Conservation (phyloP, 2,888 invertebrate genomes). For the Thecocarcelia acutangulata region DNA sequence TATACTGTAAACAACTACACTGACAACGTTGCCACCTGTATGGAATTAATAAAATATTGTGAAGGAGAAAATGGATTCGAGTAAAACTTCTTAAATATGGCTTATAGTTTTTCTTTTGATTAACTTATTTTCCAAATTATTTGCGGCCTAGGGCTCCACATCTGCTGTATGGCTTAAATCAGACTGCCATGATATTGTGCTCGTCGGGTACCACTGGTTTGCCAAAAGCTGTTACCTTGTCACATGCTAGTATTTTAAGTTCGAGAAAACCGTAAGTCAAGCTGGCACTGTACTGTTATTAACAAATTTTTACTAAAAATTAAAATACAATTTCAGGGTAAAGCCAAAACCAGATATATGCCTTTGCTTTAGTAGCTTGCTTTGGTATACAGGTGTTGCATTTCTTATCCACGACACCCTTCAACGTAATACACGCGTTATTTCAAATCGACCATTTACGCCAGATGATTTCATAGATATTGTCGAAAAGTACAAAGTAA, state of each 20-base stretch:
- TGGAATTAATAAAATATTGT: slow-evolving; percentile 46
- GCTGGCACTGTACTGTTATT: not conserved
- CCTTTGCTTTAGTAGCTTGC: slow-evolving; percentile 72
- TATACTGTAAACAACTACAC: slow-evolving; percentile 71
- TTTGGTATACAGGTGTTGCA: slow-evolving; percentile 71
- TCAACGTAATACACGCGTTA: slow-evolving; percentile 66
- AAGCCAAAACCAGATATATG: slow-evolving; percentile 51
- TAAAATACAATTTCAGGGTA: slow-evolving; percentile 31
- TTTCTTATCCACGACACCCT: slow-evolving; percentile 65
- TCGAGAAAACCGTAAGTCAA: slow-evolving; percentile 36
- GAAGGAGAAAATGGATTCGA: slow-evolving; percentile 19
- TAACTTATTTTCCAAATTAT: not conserved
- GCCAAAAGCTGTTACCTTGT: slow-evolving; percentile 70
- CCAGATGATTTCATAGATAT: slow-evolving; percentile 69
- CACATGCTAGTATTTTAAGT: slow-evolving; percentile 66
- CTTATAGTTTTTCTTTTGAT: not conserved
- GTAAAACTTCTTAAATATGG: slow-evolving; percentile 19
- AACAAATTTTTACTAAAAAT: not conserved
- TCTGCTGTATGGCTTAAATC: slow-evolving; percentile 57
- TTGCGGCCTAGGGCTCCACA: slow-evolving; percentile 39
- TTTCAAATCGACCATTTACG: slow-evolving; percentile 68
- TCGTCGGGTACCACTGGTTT: slow-evolving; percentile 71
- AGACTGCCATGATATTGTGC: slow-evolving; percentile 70
- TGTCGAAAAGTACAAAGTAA: slow-evolving; percentile 70
- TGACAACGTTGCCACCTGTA: slow-evolving; percentile 54